These are phyloP conservation scores for Clunio marinus DNA, from an alignment of 2,888 invertebrate genomes.

Conservation along the genomic window DNA sequence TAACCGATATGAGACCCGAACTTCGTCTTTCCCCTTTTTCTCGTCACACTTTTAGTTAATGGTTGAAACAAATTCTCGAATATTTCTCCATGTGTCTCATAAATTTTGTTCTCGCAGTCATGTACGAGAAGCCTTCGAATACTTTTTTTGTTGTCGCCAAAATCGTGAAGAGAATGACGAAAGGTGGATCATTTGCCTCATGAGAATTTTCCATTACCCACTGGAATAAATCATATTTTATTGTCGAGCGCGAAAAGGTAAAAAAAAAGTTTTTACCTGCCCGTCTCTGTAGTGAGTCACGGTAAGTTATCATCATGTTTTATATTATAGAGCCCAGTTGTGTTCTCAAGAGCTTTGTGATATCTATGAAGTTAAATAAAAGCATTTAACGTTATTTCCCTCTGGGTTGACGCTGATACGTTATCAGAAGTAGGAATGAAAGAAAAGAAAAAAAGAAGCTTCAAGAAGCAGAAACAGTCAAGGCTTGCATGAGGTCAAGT, in stretches of 20 bases:
- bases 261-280: slow-evolving; percentile 6
- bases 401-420: no score
- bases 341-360: no score
- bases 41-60: neutral
- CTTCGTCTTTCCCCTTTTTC: neutral
- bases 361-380: no score
- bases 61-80: neutral
- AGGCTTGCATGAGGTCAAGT: no score
- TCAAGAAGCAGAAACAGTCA: neutral
- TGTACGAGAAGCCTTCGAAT: no score
- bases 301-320: slow-evolving; percentile 10
- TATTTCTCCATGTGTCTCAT: neutral
- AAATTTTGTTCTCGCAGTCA: neutral
- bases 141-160: neutral
- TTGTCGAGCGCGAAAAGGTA: neutral
- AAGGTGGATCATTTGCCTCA: slow-evolving; percentile 4
- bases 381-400: no score
- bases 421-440: no score
- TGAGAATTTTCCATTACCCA: slow-evolving; percentile 10
- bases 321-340: no score
- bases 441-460: no score
- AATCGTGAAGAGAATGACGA: neutral
- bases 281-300: neutral
- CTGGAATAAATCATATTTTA: slow-evolving; percentile 29
- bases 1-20: neutral